Base-by-base conservation (phyloP, 2,888 invertebrate genomes). In the Heteropelma amictum region DNA sequence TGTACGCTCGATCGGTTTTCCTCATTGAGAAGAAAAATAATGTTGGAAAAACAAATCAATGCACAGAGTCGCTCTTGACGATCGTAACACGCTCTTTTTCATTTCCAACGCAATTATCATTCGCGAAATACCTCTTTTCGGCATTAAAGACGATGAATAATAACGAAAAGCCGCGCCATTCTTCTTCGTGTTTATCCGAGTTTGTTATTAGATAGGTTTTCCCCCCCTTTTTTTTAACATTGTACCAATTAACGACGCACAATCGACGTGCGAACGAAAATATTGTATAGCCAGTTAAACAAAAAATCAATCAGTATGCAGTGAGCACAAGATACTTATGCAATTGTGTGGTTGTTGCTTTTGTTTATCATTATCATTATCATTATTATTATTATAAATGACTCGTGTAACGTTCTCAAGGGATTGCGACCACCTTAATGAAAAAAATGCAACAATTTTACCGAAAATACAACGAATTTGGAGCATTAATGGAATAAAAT, bases 221-320 rank as follows among this genome's bases (percentile, higher is more conserved):
- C 26, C 5, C n/a, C n/a, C n/a, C 19, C 54, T 54, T 56, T 28
- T 23, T 26, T 45, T 26, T 10, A 21, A 33, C 53, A 19, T 21
- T 35, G 1, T 30, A 51, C 42, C 21, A 54, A 67, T 49, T 42
- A 40, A 30, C 60, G 54, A 70, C 53, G 67, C 67, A 61, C 75
- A 71, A 63, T 38, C 49, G 35, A n/a, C 45, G 64, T 58, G 64
- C 42, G 51, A 10, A 56, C 70, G 70, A 75, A 71, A 71, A 67
- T 54, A 61, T 67, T 67, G 61, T 67, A 61, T 56, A 71, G 54
- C 49, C 33, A 70, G 58, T 69, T n/a, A n/a, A n/a, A 71, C 63
- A 71, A 71, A 14, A n/a, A 75, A 75, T 70, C 61, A 56, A 70
- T 75, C 75, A 75, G 75, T 75, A 75, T 75, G 42, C 65, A 70